These are phyloP conservation scores for Eupithecia abbreviata DNA, from an alignment of 2,888 invertebrate species.

Conservation along the genomic window DNA sequence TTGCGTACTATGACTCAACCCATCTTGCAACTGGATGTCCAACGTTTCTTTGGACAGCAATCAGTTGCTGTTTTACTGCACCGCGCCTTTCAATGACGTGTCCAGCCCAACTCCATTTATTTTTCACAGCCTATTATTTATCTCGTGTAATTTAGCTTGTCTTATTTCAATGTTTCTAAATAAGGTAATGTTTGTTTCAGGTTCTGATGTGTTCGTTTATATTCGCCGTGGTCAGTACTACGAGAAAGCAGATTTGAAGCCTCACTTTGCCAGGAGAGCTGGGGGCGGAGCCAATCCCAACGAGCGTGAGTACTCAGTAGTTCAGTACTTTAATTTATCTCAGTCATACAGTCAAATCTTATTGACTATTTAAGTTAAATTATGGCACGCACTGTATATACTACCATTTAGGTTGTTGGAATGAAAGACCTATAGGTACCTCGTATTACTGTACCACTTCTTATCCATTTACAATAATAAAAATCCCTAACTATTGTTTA, in stretches of 20 bases:
- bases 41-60: no score
- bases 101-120: no score
- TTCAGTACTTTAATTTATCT: no score
- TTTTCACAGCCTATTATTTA: neutral
- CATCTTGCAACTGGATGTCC: no score
- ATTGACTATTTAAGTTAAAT: no score
- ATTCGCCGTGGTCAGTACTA: conserved; percentile 66
- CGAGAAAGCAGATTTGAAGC: conserved; percentile 52
- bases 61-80: no score
- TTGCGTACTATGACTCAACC: no score
- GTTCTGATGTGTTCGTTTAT: conserved; percentile 61
- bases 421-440: neutral
- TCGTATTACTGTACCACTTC: neutral
- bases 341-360: no score
- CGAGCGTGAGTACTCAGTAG: neutral
- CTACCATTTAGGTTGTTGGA: no score
- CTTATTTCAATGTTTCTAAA: neutral
- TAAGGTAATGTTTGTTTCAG: conserved; percentile 41
- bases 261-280: conserved; percentile 44
- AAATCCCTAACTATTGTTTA: no score
- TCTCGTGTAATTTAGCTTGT: neutral
- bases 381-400: no score
- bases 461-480: neutral
- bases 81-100: no score
- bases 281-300: conserved; percentile 46